Conservation (phyloP, 2,113 vertebrate genomes). For the Pelvicachromis taeniatus region DNA sequence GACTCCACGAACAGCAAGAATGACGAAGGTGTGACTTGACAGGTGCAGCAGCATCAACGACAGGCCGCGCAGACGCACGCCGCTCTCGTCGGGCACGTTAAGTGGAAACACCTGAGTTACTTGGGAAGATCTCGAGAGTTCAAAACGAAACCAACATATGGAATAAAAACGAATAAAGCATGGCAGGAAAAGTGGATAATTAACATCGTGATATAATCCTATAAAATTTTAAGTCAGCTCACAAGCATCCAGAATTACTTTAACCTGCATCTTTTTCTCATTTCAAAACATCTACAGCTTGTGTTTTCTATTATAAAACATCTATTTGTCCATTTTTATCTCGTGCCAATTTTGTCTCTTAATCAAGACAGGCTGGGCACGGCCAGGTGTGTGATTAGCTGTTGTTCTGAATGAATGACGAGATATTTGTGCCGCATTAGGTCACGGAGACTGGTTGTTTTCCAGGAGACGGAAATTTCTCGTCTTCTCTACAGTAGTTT, state of each 20-base stretch:
- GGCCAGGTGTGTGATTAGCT: background rate
- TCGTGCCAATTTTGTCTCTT: background rate
- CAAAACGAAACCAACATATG: background rate
- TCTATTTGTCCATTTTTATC: background rate
- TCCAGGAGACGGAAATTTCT: background rate
- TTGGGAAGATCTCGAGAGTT: background rate
- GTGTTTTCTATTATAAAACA: background rate
- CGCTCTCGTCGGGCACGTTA: fast-evolving
- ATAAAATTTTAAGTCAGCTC: background rate
- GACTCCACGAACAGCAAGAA: background rate
- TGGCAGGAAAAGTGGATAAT: background rate
- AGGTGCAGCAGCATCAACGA: background rate
- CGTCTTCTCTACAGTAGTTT: background rate
- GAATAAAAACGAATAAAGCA: background rate
- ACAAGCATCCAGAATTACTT: background rate
- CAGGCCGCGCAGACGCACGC: background rate
- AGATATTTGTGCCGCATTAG: background rate
- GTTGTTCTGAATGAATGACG: background rate
- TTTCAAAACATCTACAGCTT: background rate
- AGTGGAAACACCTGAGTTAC: background rate
- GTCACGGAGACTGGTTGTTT: background rate
- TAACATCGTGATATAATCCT: background rate
- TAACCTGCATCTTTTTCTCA: background rate
- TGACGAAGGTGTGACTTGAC: background rate
- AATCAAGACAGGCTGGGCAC: background rate